Conservation (phyloP, 2,113 vertebrate genomes). For the Rhinogobius similis region DNA sequence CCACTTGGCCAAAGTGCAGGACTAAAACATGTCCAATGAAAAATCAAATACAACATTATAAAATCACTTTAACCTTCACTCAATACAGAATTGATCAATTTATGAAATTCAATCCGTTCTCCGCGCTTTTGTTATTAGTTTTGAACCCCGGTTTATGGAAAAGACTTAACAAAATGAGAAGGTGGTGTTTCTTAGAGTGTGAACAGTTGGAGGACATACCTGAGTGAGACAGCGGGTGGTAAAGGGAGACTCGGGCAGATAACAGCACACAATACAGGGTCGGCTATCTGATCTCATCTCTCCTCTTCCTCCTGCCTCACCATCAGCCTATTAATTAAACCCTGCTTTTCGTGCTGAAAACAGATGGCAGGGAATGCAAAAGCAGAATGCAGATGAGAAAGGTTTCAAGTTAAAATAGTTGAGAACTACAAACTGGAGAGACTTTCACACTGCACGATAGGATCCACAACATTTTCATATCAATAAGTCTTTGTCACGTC, state of each 20-base stretch:
- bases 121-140: too few species aligned
- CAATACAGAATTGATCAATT: too few species aligned
- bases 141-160: not conserved
- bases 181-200: not conserved
- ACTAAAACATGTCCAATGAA: too few species aligned
- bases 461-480: not conserved
- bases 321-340: constrained; percentile 66
- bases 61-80: too few species aligned
- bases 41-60: too few species aligned
- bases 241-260: constrained; percentile 4
- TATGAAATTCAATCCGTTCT: too few species aligned
- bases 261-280: constrained; percentile 11
- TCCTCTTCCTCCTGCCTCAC: constrained; percentile 37
- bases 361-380: constrained; percentile 63
- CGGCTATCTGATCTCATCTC: constrained; percentile 40
- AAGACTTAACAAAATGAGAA: too few species aligned
- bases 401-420: not conserved
- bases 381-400: constrained; percentile 51
- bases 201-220: constrained; percentile 4
- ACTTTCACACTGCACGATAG: too few species aligned
- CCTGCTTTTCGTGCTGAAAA: constrained; percentile 50
- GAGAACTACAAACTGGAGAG: too few species aligned
- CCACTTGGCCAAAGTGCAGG: too few species aligned
- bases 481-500: constrained; percentile 12
- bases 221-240: not conserved